These are phyloP conservation scores for Proterorhinus semilunaris DNA, from an alignment of 2,113 vertebrate species.

Conservation along the genomic window DNA sequence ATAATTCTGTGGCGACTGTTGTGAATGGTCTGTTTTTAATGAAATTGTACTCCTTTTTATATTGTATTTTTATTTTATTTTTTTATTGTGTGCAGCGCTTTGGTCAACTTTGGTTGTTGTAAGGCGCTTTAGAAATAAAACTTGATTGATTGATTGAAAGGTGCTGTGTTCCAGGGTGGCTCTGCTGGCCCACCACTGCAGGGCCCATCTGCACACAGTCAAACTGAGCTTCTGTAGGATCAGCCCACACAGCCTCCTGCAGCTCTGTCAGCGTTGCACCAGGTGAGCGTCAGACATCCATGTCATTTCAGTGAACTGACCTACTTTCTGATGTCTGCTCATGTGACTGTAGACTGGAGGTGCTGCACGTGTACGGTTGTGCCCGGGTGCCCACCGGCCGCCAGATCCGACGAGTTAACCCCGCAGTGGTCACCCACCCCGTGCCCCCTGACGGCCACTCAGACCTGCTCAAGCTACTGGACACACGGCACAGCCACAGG, in stretches of 20 bases:
- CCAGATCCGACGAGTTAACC: conserved; percentile 58
- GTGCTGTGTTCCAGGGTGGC: conserved; percentile 40
- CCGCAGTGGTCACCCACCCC: conserved; percentile 46
- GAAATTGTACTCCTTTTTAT: no score
- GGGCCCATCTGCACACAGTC: conserved; percentile 48
- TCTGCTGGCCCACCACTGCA: conserved; percentile 66
- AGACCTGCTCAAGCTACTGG: not conserved
- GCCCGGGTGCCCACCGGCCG: conserved; percentile 34
- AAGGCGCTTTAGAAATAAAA: no score
- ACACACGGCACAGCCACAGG: not conserved
- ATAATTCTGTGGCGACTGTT: no score
- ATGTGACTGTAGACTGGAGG: conserved; percentile 51
- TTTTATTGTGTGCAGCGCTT: no score
- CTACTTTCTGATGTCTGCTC: no score
- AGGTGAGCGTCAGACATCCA: conserved; percentile 26
- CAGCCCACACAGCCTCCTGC: conserved; percentile 50
- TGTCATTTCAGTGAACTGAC: no score
- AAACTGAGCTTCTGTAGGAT: conserved; percentile 75
- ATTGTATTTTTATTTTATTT: no score
- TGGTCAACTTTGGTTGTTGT: no score
- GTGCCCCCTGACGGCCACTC: not conserved
- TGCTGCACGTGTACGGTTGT: conserved; percentile 68
- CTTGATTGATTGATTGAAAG: no score
- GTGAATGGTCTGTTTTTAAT: no score
- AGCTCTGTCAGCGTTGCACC: conserved; percentile 50